Conservation (phyloP, 2,888 invertebrate species). For the Protula sp. region DNA sequence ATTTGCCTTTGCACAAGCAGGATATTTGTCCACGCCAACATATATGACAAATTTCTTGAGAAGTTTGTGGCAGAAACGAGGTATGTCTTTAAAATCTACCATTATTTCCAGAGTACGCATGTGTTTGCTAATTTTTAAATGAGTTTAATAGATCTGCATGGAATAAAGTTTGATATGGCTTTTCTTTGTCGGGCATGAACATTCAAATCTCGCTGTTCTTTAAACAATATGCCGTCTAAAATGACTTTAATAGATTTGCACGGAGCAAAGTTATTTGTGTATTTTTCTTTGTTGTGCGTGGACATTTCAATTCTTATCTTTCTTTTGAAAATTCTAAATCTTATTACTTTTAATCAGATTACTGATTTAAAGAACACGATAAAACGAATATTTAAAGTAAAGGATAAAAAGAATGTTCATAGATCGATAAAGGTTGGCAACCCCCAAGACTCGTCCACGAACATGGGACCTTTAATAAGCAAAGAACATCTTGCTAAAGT, state of each 20-base stretch:
- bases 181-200: too few species aligned
- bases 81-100: constrained; percentile 34
- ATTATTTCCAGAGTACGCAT: neutral
- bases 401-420: too few species aligned
- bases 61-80: constrained; percentile 48
- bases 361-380: too few species aligned
- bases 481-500: constrained; percentile 56
- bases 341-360: too few species aligned
- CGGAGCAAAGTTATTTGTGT: neutral
- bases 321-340: too few species aligned
- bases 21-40: constrained; percentile 56
- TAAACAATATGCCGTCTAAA: neutral
- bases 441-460: constrained; percentile 41
- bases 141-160: too few species aligned
- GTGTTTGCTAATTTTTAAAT: too few species aligned
- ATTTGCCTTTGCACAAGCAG: constrained; percentile 59
- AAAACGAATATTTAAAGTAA: too few species aligned
- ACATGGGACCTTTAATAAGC: constrained; percentile 57
- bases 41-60: constrained; percentile 55
- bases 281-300: too few species aligned
- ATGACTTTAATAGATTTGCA: neutral
- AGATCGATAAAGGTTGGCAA: constrained; percentile 54
- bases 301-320: too few species aligned
- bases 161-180: too few species aligned
- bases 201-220: neutral